These are phyloP conservation scores for Psittacula cyanocephala DNA, from an alignment of 2,113 vertebrate species.

Conservation along the genomic window DNA sequence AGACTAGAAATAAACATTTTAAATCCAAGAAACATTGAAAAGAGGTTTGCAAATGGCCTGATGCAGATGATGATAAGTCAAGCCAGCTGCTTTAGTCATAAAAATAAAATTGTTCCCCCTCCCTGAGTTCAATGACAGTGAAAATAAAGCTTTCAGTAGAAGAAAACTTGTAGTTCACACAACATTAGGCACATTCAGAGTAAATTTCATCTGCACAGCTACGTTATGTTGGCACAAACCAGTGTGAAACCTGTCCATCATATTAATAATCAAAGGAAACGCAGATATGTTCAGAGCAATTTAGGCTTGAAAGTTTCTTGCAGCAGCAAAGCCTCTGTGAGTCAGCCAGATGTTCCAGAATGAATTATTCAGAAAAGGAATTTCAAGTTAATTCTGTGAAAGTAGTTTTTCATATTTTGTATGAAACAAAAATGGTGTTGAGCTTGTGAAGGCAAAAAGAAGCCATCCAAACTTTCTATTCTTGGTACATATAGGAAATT, in stretches of 20 bases:
- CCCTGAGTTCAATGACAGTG: slow-evolving; percentile 19
- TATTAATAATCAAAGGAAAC: slow-evolving; percentile 70
- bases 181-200: slow-evolving; percentile 25
- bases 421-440: background rate
- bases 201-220: slow-evolving; percentile 45
- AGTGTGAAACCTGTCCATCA: slow-evolving; percentile 43
- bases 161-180: background rate
- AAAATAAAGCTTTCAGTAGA: slow-evolving; percentile 34
- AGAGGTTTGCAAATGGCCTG: background rate
- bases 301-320: slow-evolving; percentile 59
- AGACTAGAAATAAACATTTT: slow-evolving; percentile 16
- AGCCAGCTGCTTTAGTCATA: background rate
- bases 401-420: slow-evolving; percentile 58
- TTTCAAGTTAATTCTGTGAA: slow-evolving; percentile 62
- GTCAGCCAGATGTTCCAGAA: slow-evolving; percentile 61
- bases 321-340: slow-evolving; percentile 52
- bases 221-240: slow-evolving; percentile 19
- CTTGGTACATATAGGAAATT: background rate
- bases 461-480: background rate
- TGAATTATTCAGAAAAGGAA: slow-evolving; percentile 69
- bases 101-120: background rate
- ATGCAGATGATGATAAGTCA: background rate
- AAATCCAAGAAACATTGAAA: slow-evolving; percentile 13
- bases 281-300: slow-evolving; percentile 43
- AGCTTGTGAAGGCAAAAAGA: background rate